phyloP scores from a whole-genome alignment of 2,888 invertebrate species.

The Oligia strigilis region DNA sequence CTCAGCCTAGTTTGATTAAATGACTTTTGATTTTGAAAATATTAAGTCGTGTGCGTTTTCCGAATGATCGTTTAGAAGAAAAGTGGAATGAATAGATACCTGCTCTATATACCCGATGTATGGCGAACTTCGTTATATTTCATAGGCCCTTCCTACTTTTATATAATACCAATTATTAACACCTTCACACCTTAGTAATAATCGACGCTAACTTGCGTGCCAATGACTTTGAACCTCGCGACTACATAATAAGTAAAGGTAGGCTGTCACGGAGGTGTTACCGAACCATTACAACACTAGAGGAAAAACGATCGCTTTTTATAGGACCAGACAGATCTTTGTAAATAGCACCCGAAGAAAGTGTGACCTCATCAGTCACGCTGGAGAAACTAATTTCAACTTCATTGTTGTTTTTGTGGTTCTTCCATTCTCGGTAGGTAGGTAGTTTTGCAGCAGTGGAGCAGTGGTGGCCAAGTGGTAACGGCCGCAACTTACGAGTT shows the following conservation, averaged over 20 bases:
- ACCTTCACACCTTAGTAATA: constrained; percentile 44
- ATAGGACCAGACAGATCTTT: neutral
- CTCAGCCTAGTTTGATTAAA: too few relatives aligned
- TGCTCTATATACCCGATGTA: constrained; percentile 2
- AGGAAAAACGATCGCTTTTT: constrained; percentile 6
- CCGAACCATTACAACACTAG: neutral
- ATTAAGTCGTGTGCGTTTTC: constrained; percentile 7
- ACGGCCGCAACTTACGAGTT: too few relatives aligned
- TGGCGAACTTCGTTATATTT: constrained; percentile 5
- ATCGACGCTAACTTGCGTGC: constrained; percentile 48
- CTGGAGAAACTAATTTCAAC: constrained; percentile 19
- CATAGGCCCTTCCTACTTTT: constrained; percentile 54
- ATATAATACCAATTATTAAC: constrained; percentile 59
- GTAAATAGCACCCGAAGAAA: constrained; percentile 23
- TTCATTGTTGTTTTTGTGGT: constrained; percentile 17
- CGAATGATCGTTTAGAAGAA: constrained; percentile 8
- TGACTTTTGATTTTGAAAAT: too few relatives aligned
- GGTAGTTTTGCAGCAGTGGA: too few relatives aligned
- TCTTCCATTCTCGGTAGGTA: neutral
- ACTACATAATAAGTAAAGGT: constrained; percentile 19
- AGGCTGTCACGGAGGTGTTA: constrained; percentile 20
- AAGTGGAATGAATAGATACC: neutral
- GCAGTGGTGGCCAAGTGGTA: too few relatives aligned
- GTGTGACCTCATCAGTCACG: constrained; percentile 19
- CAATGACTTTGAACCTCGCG: constrained; percentile 57